Conservation (phyloP, 2,113 vertebrate species). For the Hassar affinis region DNA sequence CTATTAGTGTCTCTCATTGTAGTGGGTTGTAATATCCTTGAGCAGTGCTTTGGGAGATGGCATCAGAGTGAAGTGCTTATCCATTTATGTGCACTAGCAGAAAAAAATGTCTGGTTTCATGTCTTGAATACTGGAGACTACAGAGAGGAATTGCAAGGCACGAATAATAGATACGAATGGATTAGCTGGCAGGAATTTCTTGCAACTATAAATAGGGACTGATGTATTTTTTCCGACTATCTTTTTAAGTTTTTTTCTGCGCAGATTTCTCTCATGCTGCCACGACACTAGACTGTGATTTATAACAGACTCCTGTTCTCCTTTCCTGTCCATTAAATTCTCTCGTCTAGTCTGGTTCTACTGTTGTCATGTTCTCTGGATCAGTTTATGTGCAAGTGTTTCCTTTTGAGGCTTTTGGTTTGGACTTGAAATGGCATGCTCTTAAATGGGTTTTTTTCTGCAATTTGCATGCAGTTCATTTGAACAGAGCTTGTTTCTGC, state of each 20-base stretch:
- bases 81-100: constrained; percentile 2
- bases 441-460: constrained; percentile 48
- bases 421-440: constrained; percentile 49
- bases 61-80: constrained; percentile 13
- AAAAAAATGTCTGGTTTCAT: neutral
- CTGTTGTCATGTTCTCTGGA: neutral
- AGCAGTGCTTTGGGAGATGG: constrained; percentile 8
- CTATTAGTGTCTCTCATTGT: neutral
- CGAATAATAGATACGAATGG: neutral
- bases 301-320: constrained; percentile 16
- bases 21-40: constrained; percentile 29
- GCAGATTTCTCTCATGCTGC: neutral
- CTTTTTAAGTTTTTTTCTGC: neutral
- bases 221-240: neutral
- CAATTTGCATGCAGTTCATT: constrained; percentile 56
- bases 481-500: constrained; percentile 53
- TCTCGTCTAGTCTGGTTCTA: constrained; percentile 30
- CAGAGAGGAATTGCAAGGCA: neutral
- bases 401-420: constrained; percentile 41
- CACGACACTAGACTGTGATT: neutral
- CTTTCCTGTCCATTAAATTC: constrained; percentile 31
- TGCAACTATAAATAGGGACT: neutral
- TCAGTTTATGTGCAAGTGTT: constrained; percentile 37
- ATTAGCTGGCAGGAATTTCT: neutral
- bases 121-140: neutral